Conservation (phyloP, 2,888 invertebrate species). For the Eupeodes luniger region DNA sequence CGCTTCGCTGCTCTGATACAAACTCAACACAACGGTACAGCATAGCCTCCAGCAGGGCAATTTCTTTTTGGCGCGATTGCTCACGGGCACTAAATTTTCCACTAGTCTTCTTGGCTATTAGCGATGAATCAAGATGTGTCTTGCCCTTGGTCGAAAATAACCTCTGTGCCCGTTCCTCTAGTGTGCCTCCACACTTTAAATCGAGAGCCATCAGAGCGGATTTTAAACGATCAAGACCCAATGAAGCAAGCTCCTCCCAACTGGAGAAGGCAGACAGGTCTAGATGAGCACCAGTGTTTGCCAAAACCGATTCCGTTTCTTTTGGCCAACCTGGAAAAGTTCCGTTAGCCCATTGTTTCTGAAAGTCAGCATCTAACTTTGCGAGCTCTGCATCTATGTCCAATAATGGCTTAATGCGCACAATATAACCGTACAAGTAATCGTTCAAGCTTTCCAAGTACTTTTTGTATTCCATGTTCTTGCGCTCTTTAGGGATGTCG, state of each 20-base stretch:
- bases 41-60: conserved; percentile 94
- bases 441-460: conserved; percentile 93
- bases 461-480: conserved; percentile 93
- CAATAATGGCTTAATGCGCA: conserved; percentile 93
- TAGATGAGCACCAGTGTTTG: conserved; percentile 97
- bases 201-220: conserved; percentile 98
- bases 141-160: conserved; percentile 98
- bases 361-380: conserved; percentile 91
- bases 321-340: conserved; percentile 98
- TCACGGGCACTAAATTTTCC: conserved; percentile 85
- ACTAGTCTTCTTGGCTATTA: conserved; percentile 94
- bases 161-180: conserved; percentile 98
- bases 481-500: conserved; percentile 96
- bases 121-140: conserved; percentile 94
- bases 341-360: conserved; percentile 94
- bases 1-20: conserved; percentile 92
- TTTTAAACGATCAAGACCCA: conserved; percentile 98
- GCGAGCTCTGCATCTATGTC: conserved; percentile 93
- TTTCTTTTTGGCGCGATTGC: conserved; percentile 91
- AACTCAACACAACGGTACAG: conserved; percentile 94
- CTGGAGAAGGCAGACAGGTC: conserved; percentile 99
- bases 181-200: conserved; percentile 98
- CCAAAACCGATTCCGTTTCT: conserved; percentile 96
- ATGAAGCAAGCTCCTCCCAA: conserved; percentile 97
- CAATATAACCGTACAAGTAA: conserved; percentile 93